A percentile compares a stretch with the other conserved stretches of the same genome.
phyloP scores from a whole-genome alignment of 2,113 vertebrate species.

The Taurulus bubalis region DNA sequence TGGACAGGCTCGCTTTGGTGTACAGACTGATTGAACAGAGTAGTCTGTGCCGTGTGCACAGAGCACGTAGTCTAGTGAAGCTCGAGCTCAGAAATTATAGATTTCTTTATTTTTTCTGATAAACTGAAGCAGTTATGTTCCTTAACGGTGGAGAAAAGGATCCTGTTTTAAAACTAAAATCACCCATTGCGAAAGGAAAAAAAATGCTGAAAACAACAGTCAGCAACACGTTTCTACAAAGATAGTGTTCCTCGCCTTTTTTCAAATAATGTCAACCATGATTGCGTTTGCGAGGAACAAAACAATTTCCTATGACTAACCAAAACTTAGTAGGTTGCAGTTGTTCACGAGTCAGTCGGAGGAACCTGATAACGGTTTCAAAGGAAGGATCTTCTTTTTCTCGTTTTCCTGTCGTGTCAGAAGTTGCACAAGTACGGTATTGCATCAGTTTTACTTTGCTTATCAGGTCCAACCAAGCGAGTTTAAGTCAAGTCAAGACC shows the following conservation, averaged over 20 bases:
- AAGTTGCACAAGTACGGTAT: conserved; percentile 15
- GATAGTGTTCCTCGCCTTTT: conserved; percentile 8
- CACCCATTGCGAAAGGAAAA: neutral
- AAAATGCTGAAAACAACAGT: neutral
- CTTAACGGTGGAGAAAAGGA: neutral
- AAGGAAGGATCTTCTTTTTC: neutral
- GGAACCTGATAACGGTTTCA: neutral
- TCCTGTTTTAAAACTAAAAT: neutral
- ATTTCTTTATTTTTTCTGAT: neutral
- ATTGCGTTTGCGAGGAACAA: neutral
- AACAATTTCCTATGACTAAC: neutral
- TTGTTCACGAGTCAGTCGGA: neutral
- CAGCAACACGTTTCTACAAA: neutral
- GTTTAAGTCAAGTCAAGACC: neutral
- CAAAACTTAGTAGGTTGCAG: neutral
- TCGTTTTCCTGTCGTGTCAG: neutral
- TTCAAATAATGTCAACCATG: neutral
- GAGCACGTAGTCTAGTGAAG: neutral
- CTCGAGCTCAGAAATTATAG: neutral
- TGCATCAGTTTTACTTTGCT: conserved; percentile 29
- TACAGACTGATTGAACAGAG: conserved; percentile 43
- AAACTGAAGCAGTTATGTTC: conserved; percentile 5
- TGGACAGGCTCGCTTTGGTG: conserved; percentile 51
- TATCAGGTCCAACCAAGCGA: neutral
- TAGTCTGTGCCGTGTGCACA: neutral